Evolutionary conservation across 2,888 invertebrate species (phyloP).

Genomic region (Hipparchia sbordonii): DNA sequence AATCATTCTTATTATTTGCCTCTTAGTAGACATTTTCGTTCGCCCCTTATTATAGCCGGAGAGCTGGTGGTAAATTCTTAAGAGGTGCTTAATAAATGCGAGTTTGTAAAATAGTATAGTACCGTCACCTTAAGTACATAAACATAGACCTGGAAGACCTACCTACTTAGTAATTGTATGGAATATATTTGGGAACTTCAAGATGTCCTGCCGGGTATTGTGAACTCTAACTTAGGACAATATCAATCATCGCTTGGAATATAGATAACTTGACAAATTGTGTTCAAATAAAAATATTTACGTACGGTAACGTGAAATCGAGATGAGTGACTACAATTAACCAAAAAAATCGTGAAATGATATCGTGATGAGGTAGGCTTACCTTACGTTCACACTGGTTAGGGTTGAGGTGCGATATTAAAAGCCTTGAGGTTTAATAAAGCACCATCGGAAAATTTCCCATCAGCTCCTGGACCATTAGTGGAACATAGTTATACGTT

Average conservation of each 20-base stretch:
- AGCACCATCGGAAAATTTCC: not conserved
- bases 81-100: not conserved
- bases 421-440: not conserved
- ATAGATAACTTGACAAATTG: no score
- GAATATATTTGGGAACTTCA: not conserved
- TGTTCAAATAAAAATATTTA: no score
- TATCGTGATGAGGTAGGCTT: no score
- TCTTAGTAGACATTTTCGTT: slow-evolving; percentile 59
- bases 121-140: not conserved
- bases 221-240: not conserved
- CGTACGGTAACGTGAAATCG: no score
- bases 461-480: slow-evolving; percentile 5
- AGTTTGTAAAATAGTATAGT: not conserved
- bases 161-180: no score
- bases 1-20: slow-evolving; percentile 77
- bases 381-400: no score
- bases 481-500: slow-evolving; percentile 41
- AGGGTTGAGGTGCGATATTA: not conserved
- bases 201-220: not conserved
- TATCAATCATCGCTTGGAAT: no score
- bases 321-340: no score
- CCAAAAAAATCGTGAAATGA: no score
- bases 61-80: slow-evolving; percentile 4
- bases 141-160: not conserved
- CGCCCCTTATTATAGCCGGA: slow-evolving; percentile 44